Evolutionary conservation across 1,140 invertebrate species (phyloP), one percentile per base, ranked within the genome.

Genomic region (Leptinotarsa lineolata): DNA sequence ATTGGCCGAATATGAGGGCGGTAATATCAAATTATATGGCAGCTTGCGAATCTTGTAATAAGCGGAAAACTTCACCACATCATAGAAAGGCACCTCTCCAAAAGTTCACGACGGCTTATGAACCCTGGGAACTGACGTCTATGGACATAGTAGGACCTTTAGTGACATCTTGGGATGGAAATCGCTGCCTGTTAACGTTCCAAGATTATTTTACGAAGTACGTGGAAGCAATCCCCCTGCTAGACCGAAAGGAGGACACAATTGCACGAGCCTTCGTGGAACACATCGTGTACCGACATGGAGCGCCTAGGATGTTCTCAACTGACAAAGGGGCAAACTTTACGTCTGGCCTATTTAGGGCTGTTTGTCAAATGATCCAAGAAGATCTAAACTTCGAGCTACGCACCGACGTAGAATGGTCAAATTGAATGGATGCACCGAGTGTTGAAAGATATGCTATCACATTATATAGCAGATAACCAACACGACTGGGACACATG

Each of bases 371-470:
- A 18, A 61, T 61, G 15, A 5, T 61, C 18, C 15, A 61, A 61
- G 59, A 61, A 61, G n/a, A 61, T 61, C 3, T n/a, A 61, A 22
- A 78, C 77, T 12, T 77, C 76, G 6, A 72, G 75, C 30, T 79
- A 77, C 61, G 84, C 86, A 69, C 83, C 84, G 12, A 67, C 72
- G 18, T 75, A 81, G 30, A 85, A 86, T 68, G 84, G 85, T 0
- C 80, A 85, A 76, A 77, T 86, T 5, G 85, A 87, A 70, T 72
- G 85, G 3, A 81, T 82, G 54, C 85, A 86, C 70, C 74, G 86
- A 4, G 68, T 77, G 8, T 68, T 86, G 8, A 86, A 86, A 76
- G 79, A 5, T 90, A 90, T 81, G 92, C 91, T 81, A 3, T 39
- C 63, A 75, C 46, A 61, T 39, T 67, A 67, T 12, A 44, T 67